phyloP scores from a whole-genome alignment of 2,113 vertebrate species.

The Nothobranchius kuhntae region DNA sequence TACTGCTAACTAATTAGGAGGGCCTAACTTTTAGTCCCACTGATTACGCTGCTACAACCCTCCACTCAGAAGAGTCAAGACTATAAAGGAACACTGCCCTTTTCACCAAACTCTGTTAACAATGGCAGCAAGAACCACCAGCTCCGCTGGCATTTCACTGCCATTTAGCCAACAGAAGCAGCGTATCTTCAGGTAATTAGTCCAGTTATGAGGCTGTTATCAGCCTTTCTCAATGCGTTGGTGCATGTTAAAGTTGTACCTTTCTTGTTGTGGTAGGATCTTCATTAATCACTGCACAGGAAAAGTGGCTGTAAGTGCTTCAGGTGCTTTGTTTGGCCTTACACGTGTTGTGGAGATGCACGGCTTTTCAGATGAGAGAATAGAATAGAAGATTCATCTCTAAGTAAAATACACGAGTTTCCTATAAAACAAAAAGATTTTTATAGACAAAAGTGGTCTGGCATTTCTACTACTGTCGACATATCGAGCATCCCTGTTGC shows the following conservation, averaged over 20 bases:
- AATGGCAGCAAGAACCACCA: constrained; percentile 63
- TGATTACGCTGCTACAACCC: constrained; percentile 41
- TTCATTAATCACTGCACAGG: constrained; percentile 53
- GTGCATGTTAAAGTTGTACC: constrained; percentile 34
- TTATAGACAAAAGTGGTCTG: neutral
- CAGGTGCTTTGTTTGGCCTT: constrained; percentile 23
- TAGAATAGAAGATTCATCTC: constrained; percentile 25
- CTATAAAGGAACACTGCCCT: constrained; percentile 53
- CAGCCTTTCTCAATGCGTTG: constrained; percentile 44
- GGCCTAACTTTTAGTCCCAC: constrained; percentile 46
- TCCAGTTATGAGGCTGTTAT: constrained; percentile 63
- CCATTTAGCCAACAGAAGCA: constrained; percentile 62
- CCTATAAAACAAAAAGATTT: neutral
- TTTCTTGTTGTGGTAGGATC: constrained; percentile 44
- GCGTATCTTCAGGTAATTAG: constrained; percentile 63
- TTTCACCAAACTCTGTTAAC: constrained; percentile 72
- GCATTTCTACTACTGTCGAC: neutral
- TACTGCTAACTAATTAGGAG: constrained; percentile 44
- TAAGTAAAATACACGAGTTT: constrained; percentile 11
- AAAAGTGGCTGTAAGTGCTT: constrained; percentile 19
- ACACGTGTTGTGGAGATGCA: constrained; percentile 17
- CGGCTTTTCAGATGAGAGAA: constrained; percentile 16
- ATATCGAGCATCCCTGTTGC: neutral
- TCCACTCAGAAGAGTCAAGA: constrained; percentile 32
- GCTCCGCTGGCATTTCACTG: constrained; percentile 58